phyloP scores from a whole-genome alignment of 1,140 invertebrate species.

The Forficula auricularia region DNA sequence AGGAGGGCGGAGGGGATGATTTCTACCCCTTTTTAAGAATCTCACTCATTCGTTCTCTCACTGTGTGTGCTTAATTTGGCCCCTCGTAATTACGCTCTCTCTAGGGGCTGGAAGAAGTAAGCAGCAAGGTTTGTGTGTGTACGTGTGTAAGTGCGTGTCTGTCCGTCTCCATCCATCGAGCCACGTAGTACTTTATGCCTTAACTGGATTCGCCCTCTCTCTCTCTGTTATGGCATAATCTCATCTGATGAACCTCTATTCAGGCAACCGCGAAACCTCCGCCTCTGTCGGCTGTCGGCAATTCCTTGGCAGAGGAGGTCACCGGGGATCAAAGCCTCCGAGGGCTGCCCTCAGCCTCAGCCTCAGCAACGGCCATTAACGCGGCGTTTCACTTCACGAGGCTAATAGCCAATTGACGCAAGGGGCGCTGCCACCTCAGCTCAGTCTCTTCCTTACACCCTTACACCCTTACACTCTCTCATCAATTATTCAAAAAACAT shows the following conservation, averaged over 20 bases:
- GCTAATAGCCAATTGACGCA: constrained; percentile 9
- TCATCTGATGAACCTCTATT: constrained; percentile 12
- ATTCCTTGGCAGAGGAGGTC: constrained; percentile 2
- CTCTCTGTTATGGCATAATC: constrained; percentile 10
- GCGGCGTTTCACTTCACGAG: constrained; percentile 8
- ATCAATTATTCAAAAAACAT: no score
- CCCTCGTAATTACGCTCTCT: constrained; percentile 9
- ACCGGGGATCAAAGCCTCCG: constrained; percentile 7
- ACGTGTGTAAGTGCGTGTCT: background rate
- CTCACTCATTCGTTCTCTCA: no score
- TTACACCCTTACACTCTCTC: no score
- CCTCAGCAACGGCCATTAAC: constrained; percentile 6
- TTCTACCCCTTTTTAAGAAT: no score
- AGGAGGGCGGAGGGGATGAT: no score
- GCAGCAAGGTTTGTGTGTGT: constrained; percentile 1
- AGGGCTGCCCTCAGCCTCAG: background rate
- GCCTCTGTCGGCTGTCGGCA: background rate
- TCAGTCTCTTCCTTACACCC: no score
- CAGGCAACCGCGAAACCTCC: constrained; percentile 3
- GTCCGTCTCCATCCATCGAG: constrained; percentile 2
- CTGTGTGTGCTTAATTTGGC: constrained; percentile 11
- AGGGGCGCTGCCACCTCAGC: no score
- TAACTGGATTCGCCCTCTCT: constrained; percentile 9
- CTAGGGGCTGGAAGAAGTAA: constrained; percentile 1
- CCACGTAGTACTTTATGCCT: constrained; percentile 9